phyloP scores from a whole-genome alignment of 1,140 invertebrate species.

The Calycopis cecrops region DNA sequence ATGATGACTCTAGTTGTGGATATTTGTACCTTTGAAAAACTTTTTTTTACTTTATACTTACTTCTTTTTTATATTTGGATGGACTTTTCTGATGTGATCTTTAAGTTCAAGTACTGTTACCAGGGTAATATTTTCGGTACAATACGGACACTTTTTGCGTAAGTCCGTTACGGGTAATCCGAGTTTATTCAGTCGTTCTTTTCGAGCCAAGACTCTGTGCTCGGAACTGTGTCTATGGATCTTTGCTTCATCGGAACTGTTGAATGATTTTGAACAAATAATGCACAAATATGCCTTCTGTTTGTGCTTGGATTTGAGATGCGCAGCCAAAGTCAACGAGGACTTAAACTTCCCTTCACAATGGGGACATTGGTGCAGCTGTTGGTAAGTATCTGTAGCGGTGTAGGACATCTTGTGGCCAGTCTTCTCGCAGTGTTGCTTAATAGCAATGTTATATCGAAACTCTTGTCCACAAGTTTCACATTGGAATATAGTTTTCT shows the following conservation, averaged over 20 bases:
- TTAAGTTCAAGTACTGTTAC: conserved; percentile 78
- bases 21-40: no score
- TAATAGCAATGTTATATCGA: conserved; percentile 82
- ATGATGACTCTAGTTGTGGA: no score
- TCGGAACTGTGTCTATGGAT: conserved; percentile 79
- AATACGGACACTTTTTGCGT: conserved; percentile 77
- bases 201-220: conserved; percentile 75
- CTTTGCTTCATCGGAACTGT: conserved; percentile 77
- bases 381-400: conserved; percentile 80
- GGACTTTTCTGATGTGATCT: conserved; percentile 79
- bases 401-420: conserved; percentile 71
- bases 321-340: conserved; percentile 79
- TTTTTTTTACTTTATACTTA: no score
- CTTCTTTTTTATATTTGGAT: conserved; percentile 75
- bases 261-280: conserved; percentile 80
- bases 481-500: conserved; percentile 79
- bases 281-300: conserved; percentile 80
- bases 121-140: conserved; percentile 67
- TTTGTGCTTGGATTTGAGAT: conserved; percentile 76
- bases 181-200: conserved; percentile 59
- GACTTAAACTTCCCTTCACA: conserved; percentile 78
- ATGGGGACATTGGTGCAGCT: conserved; percentile 75
- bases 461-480: conserved; percentile 78
- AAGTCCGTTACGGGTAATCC: conserved; percentile 54
- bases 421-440: conserved; percentile 76